phyloP scores from a whole-genome alignment of 2,113 vertebrate genomes.

The Mesocricetus auratus region DNA sequence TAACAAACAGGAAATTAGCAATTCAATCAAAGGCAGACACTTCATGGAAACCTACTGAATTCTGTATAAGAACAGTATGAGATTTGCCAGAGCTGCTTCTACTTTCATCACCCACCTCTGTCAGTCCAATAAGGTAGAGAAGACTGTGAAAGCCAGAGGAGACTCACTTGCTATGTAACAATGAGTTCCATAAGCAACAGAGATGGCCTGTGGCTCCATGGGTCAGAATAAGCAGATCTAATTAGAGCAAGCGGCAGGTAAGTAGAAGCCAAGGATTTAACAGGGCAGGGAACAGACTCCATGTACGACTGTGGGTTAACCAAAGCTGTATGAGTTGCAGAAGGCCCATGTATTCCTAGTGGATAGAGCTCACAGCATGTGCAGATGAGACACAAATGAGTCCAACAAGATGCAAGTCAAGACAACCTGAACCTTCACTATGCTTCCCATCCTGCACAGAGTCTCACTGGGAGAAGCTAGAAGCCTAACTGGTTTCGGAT shows the following conservation, averaged over 20 bases:
- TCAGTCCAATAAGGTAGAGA: neutral
- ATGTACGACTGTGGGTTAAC: neutral
- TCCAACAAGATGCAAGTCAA: neutral
- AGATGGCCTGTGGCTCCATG: neutral
- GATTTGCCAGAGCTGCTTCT: neutral
- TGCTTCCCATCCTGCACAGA: neutral
- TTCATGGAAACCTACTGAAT: neutral
- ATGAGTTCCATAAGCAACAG: neutral
- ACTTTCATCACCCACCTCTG: neutral
- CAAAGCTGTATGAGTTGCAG: neutral
- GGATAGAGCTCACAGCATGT: neutral
- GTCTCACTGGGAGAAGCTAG: neutral
- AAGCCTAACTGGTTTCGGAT: neutral
- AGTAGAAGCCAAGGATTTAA: conserved; percentile 4
- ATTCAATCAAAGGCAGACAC: neutral
- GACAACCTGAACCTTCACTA: neutral
- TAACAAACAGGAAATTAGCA: conserved; percentile 7
- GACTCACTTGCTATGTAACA: neutral
- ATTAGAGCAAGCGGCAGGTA: neutral
- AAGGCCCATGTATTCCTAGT: neutral
- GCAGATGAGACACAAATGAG: neutral
- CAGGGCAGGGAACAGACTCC: neutral
- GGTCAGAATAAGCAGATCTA: neutral
- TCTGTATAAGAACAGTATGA: neutral
- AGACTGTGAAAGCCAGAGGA: neutral